Conservation (phyloP, 2,888 invertebrate species). For the Heliconius ethilla region DNA sequence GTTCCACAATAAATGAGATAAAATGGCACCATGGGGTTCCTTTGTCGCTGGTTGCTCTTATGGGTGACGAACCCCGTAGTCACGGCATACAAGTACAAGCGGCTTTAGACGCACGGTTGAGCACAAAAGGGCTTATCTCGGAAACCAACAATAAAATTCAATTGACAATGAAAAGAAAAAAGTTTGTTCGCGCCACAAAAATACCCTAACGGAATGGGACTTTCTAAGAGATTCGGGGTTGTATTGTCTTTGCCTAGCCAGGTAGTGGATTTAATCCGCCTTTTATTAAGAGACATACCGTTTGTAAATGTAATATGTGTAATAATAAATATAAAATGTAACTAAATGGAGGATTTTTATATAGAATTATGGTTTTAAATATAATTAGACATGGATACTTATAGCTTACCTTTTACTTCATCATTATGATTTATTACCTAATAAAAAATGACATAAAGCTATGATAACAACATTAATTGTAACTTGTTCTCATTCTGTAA, state of each 20-base stretch:
- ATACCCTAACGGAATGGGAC: constrained; percentile 73
- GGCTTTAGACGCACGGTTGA: constrained; percentile 78
- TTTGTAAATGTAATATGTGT: constrained; percentile 30
- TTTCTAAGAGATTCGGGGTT: constrained; percentile 72
- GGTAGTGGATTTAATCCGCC: constrained; percentile 61
- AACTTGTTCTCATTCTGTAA: neutral
- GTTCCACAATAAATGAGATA: constrained; percentile 72
- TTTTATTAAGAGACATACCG: constrained; percentile 36
- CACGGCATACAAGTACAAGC: constrained; percentile 61
- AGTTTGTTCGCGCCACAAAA: constrained; percentile 69
- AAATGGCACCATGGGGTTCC: constrained; percentile 73
- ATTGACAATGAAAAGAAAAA: constrained; percentile 76
- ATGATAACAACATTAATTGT: constrained; percentile 4
- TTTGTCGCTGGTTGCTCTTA: constrained; percentile 74
- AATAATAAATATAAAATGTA: constrained; percentile 31
- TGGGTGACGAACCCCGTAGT: constrained; percentile 56
- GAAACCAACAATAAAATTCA: constrained; percentile 81
- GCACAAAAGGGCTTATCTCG: constrained; percentile 78
- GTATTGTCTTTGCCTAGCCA: constrained; percentile 69
- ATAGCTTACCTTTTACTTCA: neutral
- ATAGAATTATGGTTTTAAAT: neutral
- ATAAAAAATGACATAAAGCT: neutral
- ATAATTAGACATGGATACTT: constrained; percentile 4
- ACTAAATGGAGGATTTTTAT: neutral
- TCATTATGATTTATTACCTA: constrained; percentile 14